phyloP scores from a whole-genome alignment of 2,888 invertebrate species.

The Erebia epiphron region DNA sequence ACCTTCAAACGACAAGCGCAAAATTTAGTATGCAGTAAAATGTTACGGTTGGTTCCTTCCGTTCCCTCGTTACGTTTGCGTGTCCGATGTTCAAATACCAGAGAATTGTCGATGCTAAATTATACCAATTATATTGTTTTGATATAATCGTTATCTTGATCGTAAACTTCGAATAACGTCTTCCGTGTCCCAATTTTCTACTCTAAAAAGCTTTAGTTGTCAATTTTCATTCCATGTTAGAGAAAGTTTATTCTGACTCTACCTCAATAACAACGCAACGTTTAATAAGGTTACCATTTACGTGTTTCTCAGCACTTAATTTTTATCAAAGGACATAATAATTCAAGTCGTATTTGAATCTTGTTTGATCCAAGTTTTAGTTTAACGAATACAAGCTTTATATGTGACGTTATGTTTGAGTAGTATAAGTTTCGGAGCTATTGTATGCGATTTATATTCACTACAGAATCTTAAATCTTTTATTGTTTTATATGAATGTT shows the following conservation, averaged over 20 bases:
- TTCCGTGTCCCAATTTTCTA: conserved; percentile 40
- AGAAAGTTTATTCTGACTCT: neutral
- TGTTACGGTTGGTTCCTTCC: conserved; percentile 46
- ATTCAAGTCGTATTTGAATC: neutral
- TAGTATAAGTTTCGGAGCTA: neutral
- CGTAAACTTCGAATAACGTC: conserved; percentile 48
- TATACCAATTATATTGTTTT: conserved; percentile 40
- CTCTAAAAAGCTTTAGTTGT: neutral
- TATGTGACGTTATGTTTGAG: neutral
- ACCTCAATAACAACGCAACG: neutral
- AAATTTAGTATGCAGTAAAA: conserved; percentile 42
- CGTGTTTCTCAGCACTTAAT: neutral
- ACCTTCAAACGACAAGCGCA: conserved; percentile 10
- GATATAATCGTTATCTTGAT: conserved; percentile 53
- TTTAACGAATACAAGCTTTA: neutral
- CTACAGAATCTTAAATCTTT: neutral
- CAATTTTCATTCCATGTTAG: neutral
- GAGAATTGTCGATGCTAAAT: conserved; percentile 47
- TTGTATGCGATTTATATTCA: neutral
- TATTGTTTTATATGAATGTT: neutral
- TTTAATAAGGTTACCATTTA: neutral
- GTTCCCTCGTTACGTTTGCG: conserved; percentile 46
- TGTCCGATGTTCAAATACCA: conserved; percentile 48
- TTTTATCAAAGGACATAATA: neutral
- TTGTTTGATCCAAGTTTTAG: too few relatives aligned